Conservation (phyloP, 2,888 invertebrate genomes). For the Aporophyla lueneburgensis region DNA sequence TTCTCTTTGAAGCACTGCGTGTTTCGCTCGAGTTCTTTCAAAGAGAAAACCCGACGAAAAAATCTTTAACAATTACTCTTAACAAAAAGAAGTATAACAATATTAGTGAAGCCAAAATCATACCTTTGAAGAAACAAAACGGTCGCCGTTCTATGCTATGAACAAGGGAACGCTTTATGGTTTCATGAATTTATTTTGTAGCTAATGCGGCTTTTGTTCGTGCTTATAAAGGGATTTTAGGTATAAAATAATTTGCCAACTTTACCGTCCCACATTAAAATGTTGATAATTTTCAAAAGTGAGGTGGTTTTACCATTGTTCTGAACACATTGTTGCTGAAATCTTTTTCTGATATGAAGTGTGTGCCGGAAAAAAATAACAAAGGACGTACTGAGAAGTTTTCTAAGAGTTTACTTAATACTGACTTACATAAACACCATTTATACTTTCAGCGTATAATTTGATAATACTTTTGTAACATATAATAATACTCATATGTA, state of each 20-base stretch:
- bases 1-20: slow-evolving; percentile 76
- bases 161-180: slow-evolving; percentile 67
- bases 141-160: slow-evolving; percentile 50
- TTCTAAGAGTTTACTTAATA: not conserved
- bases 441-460: not conserved
- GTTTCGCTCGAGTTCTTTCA: slow-evolving; percentile 64
- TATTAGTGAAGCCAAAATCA: slow-evolving; percentile 66
- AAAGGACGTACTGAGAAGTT: not conserved
- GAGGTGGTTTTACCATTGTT: slow-evolving; percentile 52
- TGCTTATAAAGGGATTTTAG: slow-evolving; percentile 60
- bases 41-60: slow-evolving; percentile 70
- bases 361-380: not conserved
- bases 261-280: slow-evolving; percentile 50
- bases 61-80: slow-evolving; percentile 72
- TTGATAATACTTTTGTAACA: not conserved
- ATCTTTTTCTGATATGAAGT: slow-evolving; percentile 6
- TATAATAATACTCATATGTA: not conserved
- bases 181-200: slow-evolving; percentile 68
- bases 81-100: slow-evolving; percentile 69
- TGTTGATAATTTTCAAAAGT: slow-evolving; percentile 59
- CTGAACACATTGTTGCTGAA: slow-evolving; percentile 35
- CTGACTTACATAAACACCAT: not conserved
- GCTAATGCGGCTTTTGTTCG: slow-evolving; percentile 60
- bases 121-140: slow-evolving; percentile 65
- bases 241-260: slow-evolving; percentile 58